Evolutionary conservation across 2,888 invertebrate species (phyloP).

Genomic region (Oegoconia quadripuncta): DNA sequence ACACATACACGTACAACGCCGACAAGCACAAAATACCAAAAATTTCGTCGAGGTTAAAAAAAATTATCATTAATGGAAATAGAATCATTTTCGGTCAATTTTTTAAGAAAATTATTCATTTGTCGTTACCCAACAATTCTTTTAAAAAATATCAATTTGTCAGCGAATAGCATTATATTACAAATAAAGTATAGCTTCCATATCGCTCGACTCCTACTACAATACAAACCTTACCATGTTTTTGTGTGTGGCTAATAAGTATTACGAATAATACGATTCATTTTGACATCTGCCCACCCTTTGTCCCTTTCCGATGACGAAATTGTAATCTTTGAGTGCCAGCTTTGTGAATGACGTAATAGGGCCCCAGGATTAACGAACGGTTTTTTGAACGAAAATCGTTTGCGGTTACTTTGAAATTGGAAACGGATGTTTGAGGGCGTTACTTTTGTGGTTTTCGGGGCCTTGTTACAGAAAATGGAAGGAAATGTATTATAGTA

Average conservation of each 20-base stretch:
- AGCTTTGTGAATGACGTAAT: neutral
- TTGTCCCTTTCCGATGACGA: neutral
- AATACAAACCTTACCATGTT: neutral
- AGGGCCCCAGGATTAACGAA: no score
- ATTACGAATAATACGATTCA: neutral
- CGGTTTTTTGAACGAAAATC: neutral
- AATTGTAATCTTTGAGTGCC: neutral
- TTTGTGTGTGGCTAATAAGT: neutral
- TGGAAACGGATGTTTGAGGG: constrained; percentile 34
- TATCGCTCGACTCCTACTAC: neutral
- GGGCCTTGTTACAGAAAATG: neutral
- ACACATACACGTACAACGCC: no score
- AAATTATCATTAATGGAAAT: no score
- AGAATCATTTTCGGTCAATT: no score
- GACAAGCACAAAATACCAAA: no score
- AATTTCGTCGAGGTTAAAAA: no score
- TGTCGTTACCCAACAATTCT: no score
- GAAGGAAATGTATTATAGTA: no score
- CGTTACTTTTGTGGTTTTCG: constrained; percentile 19
- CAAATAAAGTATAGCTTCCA: neutral
- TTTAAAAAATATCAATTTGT: no score
- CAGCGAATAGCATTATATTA: no score
- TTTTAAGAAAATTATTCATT: no score
- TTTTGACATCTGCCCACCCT: neutral
- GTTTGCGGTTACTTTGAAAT: constrained; percentile 18